These are phyloP conservation scores for Catharus ustulatus DNA, from an alignment of 2,797 vertebrate species.

Conservation along the genomic window DNA sequence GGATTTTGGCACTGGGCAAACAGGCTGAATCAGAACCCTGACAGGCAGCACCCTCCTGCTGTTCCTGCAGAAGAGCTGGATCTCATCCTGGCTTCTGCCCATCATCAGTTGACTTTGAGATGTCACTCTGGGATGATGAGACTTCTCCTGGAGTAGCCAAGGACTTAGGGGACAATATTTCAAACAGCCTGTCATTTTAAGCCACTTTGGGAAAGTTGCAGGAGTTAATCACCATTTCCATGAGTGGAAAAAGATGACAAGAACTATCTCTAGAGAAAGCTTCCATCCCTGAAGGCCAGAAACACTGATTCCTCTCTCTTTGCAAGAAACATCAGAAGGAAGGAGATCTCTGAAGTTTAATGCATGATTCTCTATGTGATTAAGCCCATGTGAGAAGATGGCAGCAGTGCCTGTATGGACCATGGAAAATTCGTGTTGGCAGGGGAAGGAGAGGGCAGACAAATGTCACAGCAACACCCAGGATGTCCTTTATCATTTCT, in stretches of 20 bases:
- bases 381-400: background rate
- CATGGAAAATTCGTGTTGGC: background rate
- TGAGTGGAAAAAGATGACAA: background rate
- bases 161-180: background rate
- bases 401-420: background rate
- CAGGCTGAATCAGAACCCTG: background rate
- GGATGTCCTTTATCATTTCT: background rate
- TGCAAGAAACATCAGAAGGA: constrained; percentile 4
- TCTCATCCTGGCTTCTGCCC: background rate
- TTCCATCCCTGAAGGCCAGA: background rate
- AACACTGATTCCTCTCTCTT: background rate
- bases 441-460: background rate
- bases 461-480: background rate
- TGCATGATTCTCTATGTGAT: background rate
- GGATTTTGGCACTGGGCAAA: background rate
- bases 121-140: background rate
- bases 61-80: background rate
- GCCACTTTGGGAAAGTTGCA: background rate
- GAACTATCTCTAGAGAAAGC: background rate
- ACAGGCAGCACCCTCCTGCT: background rate
- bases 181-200: background rate
- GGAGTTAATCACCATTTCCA: background rate
- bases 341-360: background rate
- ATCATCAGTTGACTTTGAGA: background rate
- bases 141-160: background rate